phyloP scores from a whole-genome alignment of 2,888 invertebrate species.

The Agriotes lineatus region DNA sequence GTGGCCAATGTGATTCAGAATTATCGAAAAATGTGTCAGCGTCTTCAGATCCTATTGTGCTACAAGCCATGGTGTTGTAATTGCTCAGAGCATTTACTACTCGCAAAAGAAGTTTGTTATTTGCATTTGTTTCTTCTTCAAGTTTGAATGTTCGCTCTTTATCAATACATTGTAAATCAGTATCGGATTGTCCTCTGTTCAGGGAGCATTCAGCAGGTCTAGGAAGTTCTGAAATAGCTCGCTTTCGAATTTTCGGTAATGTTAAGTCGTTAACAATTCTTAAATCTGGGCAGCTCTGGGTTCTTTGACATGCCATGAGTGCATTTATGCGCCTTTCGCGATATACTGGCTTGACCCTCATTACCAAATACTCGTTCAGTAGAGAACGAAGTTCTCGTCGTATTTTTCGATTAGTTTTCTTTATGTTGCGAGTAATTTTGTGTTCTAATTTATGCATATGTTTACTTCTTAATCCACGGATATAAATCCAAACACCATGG shows the following conservation, averaged over 20 bases:
- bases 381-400: conserved; percentile 66
- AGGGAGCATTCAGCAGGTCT: conserved; percentile 59
- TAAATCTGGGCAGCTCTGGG: conserved; percentile 81
- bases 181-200: conserved; percentile 80
- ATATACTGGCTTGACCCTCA: conserved; percentile 82
- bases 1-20: neutral
- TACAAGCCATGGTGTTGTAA: conserved; percentile 59
- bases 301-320: conserved; percentile 67
- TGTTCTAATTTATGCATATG: conserved; percentile 80
- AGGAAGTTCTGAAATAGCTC: conserved; percentile 74
- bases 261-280: conserved; percentile 56
- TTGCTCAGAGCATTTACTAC: conserved; percentile 83
- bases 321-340: conserved; percentile 69
- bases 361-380: conserved; percentile 78
- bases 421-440: conserved; percentile 80
- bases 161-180: conserved; percentile 83
- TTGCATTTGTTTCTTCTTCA: conserved; percentile 76
- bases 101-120: conserved; percentile 80
- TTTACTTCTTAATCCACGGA: conserved; percentile 83
- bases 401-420: conserved; percentile 83
- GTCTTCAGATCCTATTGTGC: neutral
- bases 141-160: conserved; percentile 77
- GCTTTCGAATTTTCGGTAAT: conserved; percentile 51
- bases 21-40: neutral
- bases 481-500: conserved; percentile 91